Base-by-base conservation (phyloP, 1,140 invertebrate species). In the Cyclina sinensis region DNA sequence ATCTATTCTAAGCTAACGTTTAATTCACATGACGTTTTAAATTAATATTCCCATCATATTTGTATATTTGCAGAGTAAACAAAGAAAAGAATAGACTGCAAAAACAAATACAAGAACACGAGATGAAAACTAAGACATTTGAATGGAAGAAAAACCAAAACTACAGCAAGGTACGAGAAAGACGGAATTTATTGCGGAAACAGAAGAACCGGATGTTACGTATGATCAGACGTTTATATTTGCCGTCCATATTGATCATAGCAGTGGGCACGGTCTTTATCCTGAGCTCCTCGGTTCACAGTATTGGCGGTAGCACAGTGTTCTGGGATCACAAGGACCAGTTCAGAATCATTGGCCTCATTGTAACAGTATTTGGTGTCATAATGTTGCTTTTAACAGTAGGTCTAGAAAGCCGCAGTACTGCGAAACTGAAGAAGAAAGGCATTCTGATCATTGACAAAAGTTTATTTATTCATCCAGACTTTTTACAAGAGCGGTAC, bases 61-160 rank as follows among this genome's bases (percentile, higher is more conserved):
- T n/a, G n/a, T n/a, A n/a, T n/a, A n/a, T n/a, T n/a, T n/a, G n/a
- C n/a, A n/a, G n/a, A n/a, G n/a, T n/a, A n/a, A n/a, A n/a, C n/a
- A n/a, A n/a, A n/a, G n/a, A n/a, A n/a, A n/a, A n/a, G 12, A 68
- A 37, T 27, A n/a, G 24, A 0, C 21, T 83, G 46, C 32, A 32
- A 24, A 37, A 35, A 30, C 37, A 78, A 46, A 32, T 86, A 14
- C 70, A 86, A 43, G 73, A 86, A 62, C 73, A 86, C 24, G 24
- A 27, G 0, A 16, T 86, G 24, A 21, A 46, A 32, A 78, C 73
- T 4, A 65, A 78, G 32, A 59, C 84, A 7, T 73, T 57, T 3
- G 70, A 86, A 39, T 86, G 84, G 84, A 35, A 76, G 39, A 86
- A 86, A 65, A 27, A 59, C 43, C 70, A 62, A 43, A 54, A 62